Conservation (phyloP, 2,888 invertebrate species). For the Dichetophora obliterata region DNA sequence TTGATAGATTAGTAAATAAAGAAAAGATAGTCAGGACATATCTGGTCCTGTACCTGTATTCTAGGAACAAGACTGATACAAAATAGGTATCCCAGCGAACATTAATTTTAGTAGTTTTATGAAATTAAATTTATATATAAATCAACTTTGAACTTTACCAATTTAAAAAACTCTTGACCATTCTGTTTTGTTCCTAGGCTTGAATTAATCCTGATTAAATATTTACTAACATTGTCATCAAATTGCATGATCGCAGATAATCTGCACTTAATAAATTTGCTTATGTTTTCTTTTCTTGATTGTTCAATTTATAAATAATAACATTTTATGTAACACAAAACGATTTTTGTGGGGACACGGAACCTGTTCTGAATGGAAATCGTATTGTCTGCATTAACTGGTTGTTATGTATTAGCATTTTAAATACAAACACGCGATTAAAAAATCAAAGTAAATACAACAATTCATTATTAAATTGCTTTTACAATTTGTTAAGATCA, state of each 20-base stretch:
- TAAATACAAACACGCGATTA: slow-evolving; percentile 23
- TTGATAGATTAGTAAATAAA: too few relatives aligned
- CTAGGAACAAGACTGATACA: too few relatives aligned
- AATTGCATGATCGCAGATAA: background rate
- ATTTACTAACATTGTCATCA: too few relatives aligned
- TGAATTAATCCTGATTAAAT: too few relatives aligned
- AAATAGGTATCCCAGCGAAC: too few relatives aligned
- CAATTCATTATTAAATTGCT: slow-evolving; percentile 40
- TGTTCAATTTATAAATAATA: background rate
- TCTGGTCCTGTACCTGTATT: too few relatives aligned
- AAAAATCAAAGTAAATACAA: slow-evolving; percentile 36
- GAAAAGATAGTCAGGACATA: too few relatives aligned
- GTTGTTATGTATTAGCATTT: slow-evolving; percentile 18
- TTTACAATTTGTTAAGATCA: slow-evolving; percentile 30
- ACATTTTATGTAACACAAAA: background rate
- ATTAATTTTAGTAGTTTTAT: too few relatives aligned
- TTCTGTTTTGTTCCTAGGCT: too few relatives aligned
- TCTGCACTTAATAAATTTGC: background rate
- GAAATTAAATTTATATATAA: too few relatives aligned
- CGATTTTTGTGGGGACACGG: background rate
- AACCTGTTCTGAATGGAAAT: background rate
- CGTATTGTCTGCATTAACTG: slow-evolving; percentile 8
- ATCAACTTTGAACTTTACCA: too few relatives aligned
- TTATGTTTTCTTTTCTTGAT: background rate
- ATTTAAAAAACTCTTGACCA: too few relatives aligned